Evolutionary conservation across 2,113 vertebrate species (phyloP).

Genomic region (Colistium nudipinnis): DNA sequence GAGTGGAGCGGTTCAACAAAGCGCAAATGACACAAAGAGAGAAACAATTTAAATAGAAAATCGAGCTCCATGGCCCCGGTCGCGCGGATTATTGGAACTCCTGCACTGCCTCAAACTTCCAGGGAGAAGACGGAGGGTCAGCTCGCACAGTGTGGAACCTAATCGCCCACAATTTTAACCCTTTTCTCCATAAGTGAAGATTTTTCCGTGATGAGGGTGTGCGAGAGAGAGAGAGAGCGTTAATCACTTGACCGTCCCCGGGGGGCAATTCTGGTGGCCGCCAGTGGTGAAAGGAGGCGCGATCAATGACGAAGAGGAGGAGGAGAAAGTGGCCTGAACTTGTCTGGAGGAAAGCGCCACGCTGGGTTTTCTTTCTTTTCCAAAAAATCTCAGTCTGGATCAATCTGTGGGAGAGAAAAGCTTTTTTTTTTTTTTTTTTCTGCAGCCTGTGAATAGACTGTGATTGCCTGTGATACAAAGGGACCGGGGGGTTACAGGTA

Average conservation of each 20-base stretch:
- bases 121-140: constrained; percentile 6
- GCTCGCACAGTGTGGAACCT: constrained; percentile 12
- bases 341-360: constrained; percentile 42
- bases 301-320: constrained; percentile 48
- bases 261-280: constrained; percentile 44
- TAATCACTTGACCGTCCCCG: constrained; percentile 51
- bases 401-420: constrained; percentile 49
- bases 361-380: constrained; percentile 50
- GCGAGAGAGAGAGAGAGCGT: constrained; percentile 49
- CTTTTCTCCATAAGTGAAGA: constrained; percentile 35
- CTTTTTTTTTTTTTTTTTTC: no score
- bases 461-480: constrained; percentile 71
- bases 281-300: constrained; percentile 18
- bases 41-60: constrained; percentile 12
- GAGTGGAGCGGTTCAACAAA: constrained; percentile 27
- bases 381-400: constrained; percentile 45
- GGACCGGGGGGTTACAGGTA: constrained; percentile 59
- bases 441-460: constrained; percentile 63
- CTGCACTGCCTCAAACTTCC: constrained; percentile 8
- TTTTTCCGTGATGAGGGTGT: constrained; percentile 29
- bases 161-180: no score
- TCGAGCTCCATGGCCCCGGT: constrained; percentile 34
- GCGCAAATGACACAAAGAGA: constrained; percentile 20
- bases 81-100: constrained; percentile 30
- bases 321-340: constrained; percentile 52